These are phyloP conservation scores for Heterotis niloticus DNA, from an alignment of 2,113 vertebrate genomes.

Conservation along the genomic window DNA sequence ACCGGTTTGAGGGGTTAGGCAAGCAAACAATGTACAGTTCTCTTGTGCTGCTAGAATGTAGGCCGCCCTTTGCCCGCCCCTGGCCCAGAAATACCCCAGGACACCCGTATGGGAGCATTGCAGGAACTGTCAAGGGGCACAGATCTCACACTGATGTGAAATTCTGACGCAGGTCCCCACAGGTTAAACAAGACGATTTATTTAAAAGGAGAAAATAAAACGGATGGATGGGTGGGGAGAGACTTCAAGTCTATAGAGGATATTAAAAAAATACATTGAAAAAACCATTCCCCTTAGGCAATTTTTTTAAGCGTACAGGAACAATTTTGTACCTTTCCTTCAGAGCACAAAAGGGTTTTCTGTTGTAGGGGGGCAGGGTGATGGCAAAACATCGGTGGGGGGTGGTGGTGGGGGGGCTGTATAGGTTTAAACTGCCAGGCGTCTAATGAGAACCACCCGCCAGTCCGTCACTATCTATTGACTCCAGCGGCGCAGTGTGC, in stretches of 20 bases:
- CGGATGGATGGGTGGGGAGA: constrained; percentile 41
- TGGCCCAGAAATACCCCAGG: constrained; percentile 14
- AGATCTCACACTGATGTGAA: constrained; percentile 57
- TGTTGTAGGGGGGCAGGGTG: constrained; percentile 35
- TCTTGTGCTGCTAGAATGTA: constrained; percentile 57
- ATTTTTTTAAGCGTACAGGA: constrained; percentile 51
- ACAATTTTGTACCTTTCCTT: constrained; percentile 62
- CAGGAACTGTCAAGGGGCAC: constrained; percentile 54
- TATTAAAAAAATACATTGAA: constrained; percentile 72
- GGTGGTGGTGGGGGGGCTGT: constrained; percentile 23
- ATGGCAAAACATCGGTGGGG: constrained; percentile 33
- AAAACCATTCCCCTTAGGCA: constrained; percentile 52
- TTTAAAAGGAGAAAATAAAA: constrained; percentile 61
- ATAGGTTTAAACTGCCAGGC: constrained; percentile 49
- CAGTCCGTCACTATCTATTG: constrained; percentile 66
- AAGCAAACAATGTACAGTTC: constrained; percentile 64
- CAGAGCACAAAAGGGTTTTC: constrained; percentile 47
- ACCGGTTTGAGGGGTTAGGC: constrained; percentile 54
- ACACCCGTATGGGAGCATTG: constrained; percentile 51
- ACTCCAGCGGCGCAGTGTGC: constrained; percentile 45
- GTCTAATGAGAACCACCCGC: constrained; percentile 71
- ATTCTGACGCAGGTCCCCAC: constrained; percentile 62
- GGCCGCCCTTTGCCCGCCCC: constrained; percentile 1
- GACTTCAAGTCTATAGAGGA: constrained; percentile 70
- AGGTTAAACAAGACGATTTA: constrained; percentile 62